Conservation (phyloP, 2,113 vertebrate genomes). For the Petromus typicus region DNA sequence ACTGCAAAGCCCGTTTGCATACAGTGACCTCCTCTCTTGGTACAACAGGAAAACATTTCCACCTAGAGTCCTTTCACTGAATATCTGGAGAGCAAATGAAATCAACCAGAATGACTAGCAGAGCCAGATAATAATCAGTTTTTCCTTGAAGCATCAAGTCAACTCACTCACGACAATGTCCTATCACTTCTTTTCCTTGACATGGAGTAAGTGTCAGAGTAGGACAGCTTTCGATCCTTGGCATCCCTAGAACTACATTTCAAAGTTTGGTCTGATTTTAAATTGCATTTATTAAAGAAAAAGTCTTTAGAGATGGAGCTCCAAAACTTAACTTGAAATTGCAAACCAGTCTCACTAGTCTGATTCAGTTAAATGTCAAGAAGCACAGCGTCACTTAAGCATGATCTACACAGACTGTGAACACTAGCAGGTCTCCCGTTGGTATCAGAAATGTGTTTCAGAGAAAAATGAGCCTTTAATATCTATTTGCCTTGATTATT, state of each 20-base stretch:
- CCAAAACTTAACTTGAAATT: constrained; percentile 58
- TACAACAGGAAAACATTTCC: constrained; percentile 85
- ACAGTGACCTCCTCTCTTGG: constrained; percentile 76
- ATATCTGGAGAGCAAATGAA: constrained; percentile 81
- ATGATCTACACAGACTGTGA: not conserved
- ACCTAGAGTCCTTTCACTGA: constrained; percentile 86
- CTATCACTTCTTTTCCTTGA: constrained; percentile 65
- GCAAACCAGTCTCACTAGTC: constrained; percentile 37
- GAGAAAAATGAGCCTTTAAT: constrained; percentile 63
- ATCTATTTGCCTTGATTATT: constrained; percentile 32
- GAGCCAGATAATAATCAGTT: constrained; percentile 71
- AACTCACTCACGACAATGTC: constrained; percentile 70
- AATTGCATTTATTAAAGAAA: constrained; percentile 65
- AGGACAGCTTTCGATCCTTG: constrained; percentile 45
- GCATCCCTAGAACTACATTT: not conserved
- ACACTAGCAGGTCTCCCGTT: constrained; percentile 27
- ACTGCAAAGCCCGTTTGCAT: constrained; percentile 76
- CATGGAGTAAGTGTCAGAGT: too few species aligned
- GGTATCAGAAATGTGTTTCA: constrained; percentile 52
- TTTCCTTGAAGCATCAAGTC: constrained; percentile 73
- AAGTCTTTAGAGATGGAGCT: constrained; percentile 50
- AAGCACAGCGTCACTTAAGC: rapidly evolving
- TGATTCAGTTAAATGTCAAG: constrained; percentile 48
- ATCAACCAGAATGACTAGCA: constrained; percentile 70
- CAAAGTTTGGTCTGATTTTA: constrained; percentile 47